Percentiles rank a stretch among this genome's conserved stretches.
Conservation (phyloP, 2,888 invertebrate genomes). For the Ennomos erosarius region DNA sequence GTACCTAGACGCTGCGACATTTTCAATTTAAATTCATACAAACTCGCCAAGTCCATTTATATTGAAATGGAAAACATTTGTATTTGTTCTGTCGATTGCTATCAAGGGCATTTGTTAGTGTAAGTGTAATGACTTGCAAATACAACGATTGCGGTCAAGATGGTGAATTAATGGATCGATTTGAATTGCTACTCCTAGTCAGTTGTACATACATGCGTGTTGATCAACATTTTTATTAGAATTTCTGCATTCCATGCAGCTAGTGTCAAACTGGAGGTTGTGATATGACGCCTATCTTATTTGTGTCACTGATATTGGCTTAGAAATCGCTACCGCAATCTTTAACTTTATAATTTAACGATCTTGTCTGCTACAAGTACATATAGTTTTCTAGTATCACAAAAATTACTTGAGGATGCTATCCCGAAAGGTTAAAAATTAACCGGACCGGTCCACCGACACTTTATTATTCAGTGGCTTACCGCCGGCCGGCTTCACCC, state of each 20-base stretch:
- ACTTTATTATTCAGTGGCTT: conserved; percentile 56
- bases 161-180: conserved; percentile 49
- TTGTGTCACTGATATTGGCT: too few species aligned
- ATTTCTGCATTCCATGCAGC: too few species aligned
- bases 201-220: conserved; percentile 7
- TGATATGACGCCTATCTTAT: too few species aligned
- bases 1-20: background rate
- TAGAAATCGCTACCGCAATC: too few species aligned
- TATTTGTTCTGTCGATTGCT: conserved; percentile 38
- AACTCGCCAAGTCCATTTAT: conserved; percentile 32
- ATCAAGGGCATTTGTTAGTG: conserved; percentile 39
- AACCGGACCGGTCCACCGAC: background rate
- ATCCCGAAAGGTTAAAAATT: too few species aligned
- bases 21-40: conserved; percentile 24
- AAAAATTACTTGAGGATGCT: too few species aligned
- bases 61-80: conserved; percentile 41
- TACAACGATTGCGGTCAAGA: conserved; percentile 46
- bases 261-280: too few species aligned
- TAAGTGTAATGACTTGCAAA: conserved; percentile 48
- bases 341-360: too few species aligned
- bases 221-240: conserved; percentile 2
- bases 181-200: conserved; percentile 21
- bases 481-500: conserved; percentile 49
- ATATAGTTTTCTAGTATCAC: too few species aligned
- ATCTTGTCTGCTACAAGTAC: too few species aligned